Conservation (phyloP, 2,113 vertebrate genomes). For the Bubo scandiacus region DNA sequence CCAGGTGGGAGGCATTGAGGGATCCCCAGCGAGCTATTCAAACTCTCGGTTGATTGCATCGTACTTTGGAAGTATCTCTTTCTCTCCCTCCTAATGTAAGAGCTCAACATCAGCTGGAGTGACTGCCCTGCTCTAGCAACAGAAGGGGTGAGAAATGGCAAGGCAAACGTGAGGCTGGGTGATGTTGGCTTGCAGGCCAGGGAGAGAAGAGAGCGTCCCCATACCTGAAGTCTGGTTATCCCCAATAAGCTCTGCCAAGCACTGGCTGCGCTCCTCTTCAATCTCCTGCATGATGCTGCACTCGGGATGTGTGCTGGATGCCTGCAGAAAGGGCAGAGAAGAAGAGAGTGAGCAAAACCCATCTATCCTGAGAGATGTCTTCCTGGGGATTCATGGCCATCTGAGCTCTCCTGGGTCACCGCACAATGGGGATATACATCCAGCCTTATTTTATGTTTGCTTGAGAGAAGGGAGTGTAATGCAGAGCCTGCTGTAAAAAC, state of each 20-base stretch:
- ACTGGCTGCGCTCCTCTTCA: conserved; percentile 44
- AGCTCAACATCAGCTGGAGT: background rate
- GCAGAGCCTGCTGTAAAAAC: background rate
- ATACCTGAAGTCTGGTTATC: conserved; percentile 67
- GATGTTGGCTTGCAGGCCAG: background rate
- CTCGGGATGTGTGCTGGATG: background rate
- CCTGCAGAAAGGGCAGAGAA: conserved; percentile 26
- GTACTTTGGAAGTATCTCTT: background rate
- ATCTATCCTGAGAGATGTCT: background rate
- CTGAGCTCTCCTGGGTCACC: background rate
- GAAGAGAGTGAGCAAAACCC: background rate
- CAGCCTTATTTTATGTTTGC: background rate
- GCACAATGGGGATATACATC: background rate
- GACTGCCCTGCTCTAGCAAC: background rate
- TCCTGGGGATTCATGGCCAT: background rate
- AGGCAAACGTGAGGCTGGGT: background rate
- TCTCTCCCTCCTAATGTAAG: background rate
- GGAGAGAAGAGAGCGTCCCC: accelerated
- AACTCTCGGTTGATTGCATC: background rate
- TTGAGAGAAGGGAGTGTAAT: background rate
- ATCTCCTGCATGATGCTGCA: conserved; percentile 60
- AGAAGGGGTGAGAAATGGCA: background rate
- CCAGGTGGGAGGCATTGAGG: background rate
- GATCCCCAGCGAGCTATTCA: background rate
- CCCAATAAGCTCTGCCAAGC: background rate